Evolutionary conservation across 2,113 vertebrate genomes (phyloP), one percentile per base, ranked within the genome.

Genomic region (Thinocorus orbignyianus): DNA sequence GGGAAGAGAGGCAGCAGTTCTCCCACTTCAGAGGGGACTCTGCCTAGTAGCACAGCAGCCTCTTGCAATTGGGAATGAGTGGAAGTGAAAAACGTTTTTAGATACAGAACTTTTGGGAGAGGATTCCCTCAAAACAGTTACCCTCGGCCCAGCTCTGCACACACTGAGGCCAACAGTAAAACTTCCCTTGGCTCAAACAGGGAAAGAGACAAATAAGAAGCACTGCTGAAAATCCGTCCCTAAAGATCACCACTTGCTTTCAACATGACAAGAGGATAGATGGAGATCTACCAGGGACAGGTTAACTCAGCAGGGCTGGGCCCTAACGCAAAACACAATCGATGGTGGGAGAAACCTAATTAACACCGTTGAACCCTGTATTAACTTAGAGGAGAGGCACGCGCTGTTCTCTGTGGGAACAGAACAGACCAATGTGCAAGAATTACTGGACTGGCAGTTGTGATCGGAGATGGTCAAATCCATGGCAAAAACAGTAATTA

Each of bases 391-490:
- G 69, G 30, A 88, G 26, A 68, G 49, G 39, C 52, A 87, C 55
- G 48, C 0, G 2, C 48, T 58, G 49, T 51, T 87, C 61, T 49
- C 77, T 76, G 73, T 61, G 81, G 89, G 73, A 92, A 79, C 10
- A 70, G 30, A 78, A 15, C 26, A 92, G 72, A 81, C 42, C 91
- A 76, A 52, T 8, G 44, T 79, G 30, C 88, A 89, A 87, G 77
- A 92, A 95, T 52, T 85, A 93, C 81, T 61, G 48, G 91, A 86
- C 90, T 23, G 77, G 46, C 74, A 81, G 58, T 85, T 88, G 64
- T 95, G 65, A 86, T 71, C 61, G 86, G 64, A 80, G 49, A 52
- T 8, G 0, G 33, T 52, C 35, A 82, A 83, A 92, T 33, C 41
- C 35, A 55, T 22, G 30, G 35, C 68, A 86, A 86, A 86, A 81